Conservation (phyloP, 2,113 vertebrate genomes). For the Ailurus styani region DNA sequence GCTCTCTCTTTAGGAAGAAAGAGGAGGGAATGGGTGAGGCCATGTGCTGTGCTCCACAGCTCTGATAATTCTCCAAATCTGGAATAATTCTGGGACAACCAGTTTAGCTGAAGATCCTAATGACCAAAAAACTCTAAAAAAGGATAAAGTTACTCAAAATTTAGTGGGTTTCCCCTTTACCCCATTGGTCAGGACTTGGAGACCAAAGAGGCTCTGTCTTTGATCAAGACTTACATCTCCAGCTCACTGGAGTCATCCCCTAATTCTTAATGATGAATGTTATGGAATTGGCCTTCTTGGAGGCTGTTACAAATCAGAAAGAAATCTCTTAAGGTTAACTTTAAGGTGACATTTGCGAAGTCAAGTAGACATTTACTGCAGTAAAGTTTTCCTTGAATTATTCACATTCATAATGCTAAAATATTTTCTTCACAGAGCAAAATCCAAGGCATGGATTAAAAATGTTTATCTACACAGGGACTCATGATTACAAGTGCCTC, state of each 20-base stretch:
- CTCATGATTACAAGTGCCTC: neutral
- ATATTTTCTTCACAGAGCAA: conserved; percentile 12
- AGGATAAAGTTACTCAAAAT: neutral
- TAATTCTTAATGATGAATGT: neutral
- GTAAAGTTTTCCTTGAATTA: neutral
- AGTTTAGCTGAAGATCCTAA: neutral
- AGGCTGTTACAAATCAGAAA: neutral
- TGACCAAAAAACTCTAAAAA: neutral
- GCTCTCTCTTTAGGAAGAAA: neutral
- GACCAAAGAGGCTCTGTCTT: neutral
- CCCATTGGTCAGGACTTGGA: neutral
- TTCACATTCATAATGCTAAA: neutral
- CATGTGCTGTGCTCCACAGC: neutral
- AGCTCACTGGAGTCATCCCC: neutral
- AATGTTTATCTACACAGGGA: neutral
- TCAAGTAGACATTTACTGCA: neutral
- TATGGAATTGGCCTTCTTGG: neutral
- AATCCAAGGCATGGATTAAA: neutral
- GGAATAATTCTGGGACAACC: neutral
- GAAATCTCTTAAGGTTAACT: neutral
- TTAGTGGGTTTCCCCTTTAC: neutral
- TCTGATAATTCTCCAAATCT: neutral
- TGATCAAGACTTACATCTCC: neutral
- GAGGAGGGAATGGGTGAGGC: accelerated
- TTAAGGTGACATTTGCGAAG: neutral